Evolutionary conservation across 2,113 vertebrate species (phyloP), one percentile per base, ranked within the genome.

Genomic region (Saguinus imperator): DNA sequence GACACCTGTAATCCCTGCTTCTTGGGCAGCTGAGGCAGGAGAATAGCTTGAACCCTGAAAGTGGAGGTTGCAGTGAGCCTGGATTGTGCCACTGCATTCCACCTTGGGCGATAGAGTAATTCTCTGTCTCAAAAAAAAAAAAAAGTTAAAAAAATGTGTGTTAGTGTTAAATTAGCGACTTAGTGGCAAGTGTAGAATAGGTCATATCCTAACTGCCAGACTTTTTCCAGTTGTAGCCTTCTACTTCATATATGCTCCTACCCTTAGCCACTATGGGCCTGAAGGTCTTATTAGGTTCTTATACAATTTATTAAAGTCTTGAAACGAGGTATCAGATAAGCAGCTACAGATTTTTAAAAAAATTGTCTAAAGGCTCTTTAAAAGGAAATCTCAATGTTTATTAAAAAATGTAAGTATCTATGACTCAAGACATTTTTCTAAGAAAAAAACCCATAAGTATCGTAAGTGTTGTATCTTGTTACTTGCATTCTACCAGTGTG

Each of bases 341-440:
- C 27, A 95, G 45, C 58, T 55, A 48, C 37, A 81, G 61, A 93
- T 61, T 61, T 61, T 61, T 50, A 12, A 12, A 2, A 84, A 68
- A 86, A 9, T 77, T 77, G 14, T 61, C 48, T 85, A 37, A 81
- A 95, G 87, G 40, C 14, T 84, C 7, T 83, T 87, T 8, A 86
- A 89, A 82, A 91, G 29, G 48, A 86, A 70, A 83, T 72, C 12
- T 91, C 17, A n/a, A 18, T 75, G n/a, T 96, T 97, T 7, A 88
- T 81, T 92, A 55, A 57, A 93, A 91, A 93, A 20, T 43, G 43
- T 43, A 43, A 43, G 43, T 43, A 43, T 43, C 43, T 10, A 61
- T 27, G 58, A 61, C 58, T 61, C 58, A 25, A 58, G 25, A 27
- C 58, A 61, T 61, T 61, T 61, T 61, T 61, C 58, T 61, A 61